Evolutionary conservation across 2,888 invertebrate genomes (phyloP).

Genomic region (Athetis lepigone): DNA sequence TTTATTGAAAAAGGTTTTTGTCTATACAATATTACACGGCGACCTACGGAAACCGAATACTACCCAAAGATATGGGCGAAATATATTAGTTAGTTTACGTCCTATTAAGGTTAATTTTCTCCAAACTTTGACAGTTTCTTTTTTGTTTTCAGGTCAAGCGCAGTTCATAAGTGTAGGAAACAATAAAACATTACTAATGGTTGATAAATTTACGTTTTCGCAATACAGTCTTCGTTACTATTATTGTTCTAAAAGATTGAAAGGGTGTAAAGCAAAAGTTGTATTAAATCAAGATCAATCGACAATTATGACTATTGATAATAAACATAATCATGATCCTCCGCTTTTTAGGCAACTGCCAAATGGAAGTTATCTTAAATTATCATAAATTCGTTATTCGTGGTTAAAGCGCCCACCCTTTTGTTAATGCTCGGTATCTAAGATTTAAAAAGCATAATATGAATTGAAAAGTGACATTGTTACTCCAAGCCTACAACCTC

Average conservation of each 20-base stretch:
- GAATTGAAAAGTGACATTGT: too few relatives aligned
- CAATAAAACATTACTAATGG: conserved; percentile 36
- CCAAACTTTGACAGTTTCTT: too few relatives aligned
- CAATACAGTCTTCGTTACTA: conserved; percentile 23
- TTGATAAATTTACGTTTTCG: conserved; percentile 35
- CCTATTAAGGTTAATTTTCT: too few relatives aligned
- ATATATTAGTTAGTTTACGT: too few relatives aligned
- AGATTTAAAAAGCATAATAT: too few relatives aligned
- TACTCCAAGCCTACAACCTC: too few relatives aligned
- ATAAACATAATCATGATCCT: conserved; percentile 23
- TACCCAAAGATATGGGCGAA: too few relatives aligned
- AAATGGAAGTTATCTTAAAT: background rate
- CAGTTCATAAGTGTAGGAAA: conserved; percentile 13
- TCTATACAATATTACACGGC: too few relatives aligned
- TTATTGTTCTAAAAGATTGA: conserved; percentile 33
- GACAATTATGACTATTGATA: conserved; percentile 1
- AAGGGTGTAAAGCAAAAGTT: conserved; percentile 33
- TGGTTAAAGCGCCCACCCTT: too few relatives aligned
- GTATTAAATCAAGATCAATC: conserved; percentile 1
- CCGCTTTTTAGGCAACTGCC: conserved; percentile 7
- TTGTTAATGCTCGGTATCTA: too few relatives aligned
- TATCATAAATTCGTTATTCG: background rate
- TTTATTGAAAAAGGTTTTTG: too few relatives aligned
- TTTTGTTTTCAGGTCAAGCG: conserved; percentile 12
- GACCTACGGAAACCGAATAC: too few relatives aligned